Evolutionary conservation across 2,797 vertebrate genomes (phyloP), one percentile per base, ranked within the genome.

Genomic region (Kryptolebias ocellatus): DNA sequence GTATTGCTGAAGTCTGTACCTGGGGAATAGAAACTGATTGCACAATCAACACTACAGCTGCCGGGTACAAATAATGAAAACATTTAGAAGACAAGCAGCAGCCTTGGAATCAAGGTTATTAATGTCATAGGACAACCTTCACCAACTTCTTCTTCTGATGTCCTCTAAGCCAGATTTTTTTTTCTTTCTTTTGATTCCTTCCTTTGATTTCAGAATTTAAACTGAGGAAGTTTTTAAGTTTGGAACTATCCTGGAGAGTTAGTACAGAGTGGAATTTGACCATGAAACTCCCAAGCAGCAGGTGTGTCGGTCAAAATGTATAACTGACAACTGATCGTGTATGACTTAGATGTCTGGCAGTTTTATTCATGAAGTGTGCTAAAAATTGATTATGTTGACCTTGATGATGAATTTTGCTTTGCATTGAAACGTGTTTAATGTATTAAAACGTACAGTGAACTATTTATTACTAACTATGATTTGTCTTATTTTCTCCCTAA

Each of bases 21-120:
- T 17, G 60, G 53, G 64, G 46, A 83, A 49, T 53, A 56, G 47
- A 58, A 24, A 51, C 31, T 47, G 51, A 68, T 65, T 69, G 61
- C 44, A 49, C 51, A 74, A 67, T 86, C 72, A 67, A 60, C 57
- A 53, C 29, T 31, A 18, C 46, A 65, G 34, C 79, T 76, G 51
- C 18, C 42, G 45, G n/a, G 59, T 46, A 37, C 28, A 64, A 42
- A 11, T 15, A 68, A 55, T 34, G 20, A 39, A 54, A 64, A 64
- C 74, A 20, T 17, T 27, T 14, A 62, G 10, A 34, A 24, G 2
- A 68, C 15, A 27, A 5, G 18, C 39, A 63, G 17, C 4, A 54
- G 47, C 29, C n/a, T 34, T 50, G 14, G 12, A 15, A 20, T 15
- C n/a, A 50, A 60, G 29, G 64, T 64, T 16, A 57, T 17, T 58